Base-by-base conservation (phyloP, 2,113 vertebrate genomes). In the Stercorarius parasiticus region DNA sequence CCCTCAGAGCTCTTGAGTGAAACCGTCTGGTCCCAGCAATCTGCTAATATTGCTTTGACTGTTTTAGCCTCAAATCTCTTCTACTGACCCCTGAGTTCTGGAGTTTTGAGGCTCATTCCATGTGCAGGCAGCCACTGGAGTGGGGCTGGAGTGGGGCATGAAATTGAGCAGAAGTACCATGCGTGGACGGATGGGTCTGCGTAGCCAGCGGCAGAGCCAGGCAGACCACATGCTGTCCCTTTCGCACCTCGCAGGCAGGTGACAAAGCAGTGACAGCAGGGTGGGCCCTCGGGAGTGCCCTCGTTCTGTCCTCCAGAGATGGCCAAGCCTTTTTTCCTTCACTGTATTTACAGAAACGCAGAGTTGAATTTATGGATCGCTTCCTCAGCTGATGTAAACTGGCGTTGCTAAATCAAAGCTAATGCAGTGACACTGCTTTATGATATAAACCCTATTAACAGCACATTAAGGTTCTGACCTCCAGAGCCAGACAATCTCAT, bases 1-100 rank as follows among this genome's bases (percentile, higher is more conserved):
- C 78, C 91, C 82, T 82, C 80, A 65, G 95, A 96, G 81, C 40
- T 91, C 81, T 83, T 91, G 78, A 91, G 70, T 76, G 66, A 91
- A 96, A 76, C 61, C 0, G 36, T 55, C 93, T 95, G 95, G 61
- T 65, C 82, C 85, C n/a, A 91, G 66, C 53, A 91, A 90, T 82
- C 43, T 84, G 56, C 36, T 91, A 91, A 59, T 56, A 64, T 30
- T 73, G 61, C 62, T 95, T 93, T 52, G 36, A 56, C 10, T 79
- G 64, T 82, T 79, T 91, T 61, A 52, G 43, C 70, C 18, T 21
- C 15, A 82, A 74, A 85, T 61, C 49, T 90, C 34, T 72, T 40
- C 20, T 52, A 34, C 71, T 66, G 72, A 56, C 32, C 40, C 53
- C 66, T 30, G 40, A 77, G 32, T 80, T 82, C 27, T 23, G 25